phyloP scores from a whole-genome alignment of 2,797 vertebrate genomes.

The Artibeus lituratus region DNA sequence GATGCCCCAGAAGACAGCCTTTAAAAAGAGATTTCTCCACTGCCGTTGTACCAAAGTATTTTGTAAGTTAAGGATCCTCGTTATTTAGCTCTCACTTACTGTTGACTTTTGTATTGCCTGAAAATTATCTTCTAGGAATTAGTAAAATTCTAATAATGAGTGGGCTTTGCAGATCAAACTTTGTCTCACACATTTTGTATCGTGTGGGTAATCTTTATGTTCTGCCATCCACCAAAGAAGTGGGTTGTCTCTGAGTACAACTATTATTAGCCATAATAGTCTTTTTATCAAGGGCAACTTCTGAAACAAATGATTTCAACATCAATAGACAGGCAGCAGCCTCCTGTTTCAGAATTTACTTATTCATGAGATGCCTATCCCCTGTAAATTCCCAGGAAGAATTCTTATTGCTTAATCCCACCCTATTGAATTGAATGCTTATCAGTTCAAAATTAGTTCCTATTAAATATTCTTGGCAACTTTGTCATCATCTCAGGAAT shows the following conservation, averaged over 20 bases:
- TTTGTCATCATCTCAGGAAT: conserved; percentile 54
- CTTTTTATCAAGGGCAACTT: conserved; percentile 80
- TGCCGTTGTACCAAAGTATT: background rate
- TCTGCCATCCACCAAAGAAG: conserved; percentile 75
- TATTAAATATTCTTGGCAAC: conserved; percentile 81
- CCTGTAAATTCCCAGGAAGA: conserved; percentile 81
- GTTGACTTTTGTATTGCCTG: conserved; percentile 17
- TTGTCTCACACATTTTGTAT: conserved; percentile 51
- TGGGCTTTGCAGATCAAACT: conserved; percentile 20
- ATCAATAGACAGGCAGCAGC: conserved; percentile 82
- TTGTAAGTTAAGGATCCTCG: background rate
- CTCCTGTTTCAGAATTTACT: conserved; percentile 80
- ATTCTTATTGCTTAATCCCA: conserved; percentile 80
- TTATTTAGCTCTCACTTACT: conserved; percentile 14
- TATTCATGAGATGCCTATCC: conserved; percentile 86
- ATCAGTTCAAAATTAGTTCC: conserved; percentile 83
- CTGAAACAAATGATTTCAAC: conserved; percentile 82
- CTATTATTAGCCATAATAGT: conserved; percentile 82
- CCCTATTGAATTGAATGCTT: conserved; percentile 81
- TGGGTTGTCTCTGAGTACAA: conserved; percentile 78
- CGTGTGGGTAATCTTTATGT: conserved; percentile 74
- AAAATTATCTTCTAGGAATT: conserved; percentile 37
- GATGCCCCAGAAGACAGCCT: background rate
- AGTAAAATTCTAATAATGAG: conserved; percentile 26
- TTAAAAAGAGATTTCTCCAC: background rate